Evolutionary conservation across 2,113 vertebrate species (phyloP).

Genomic region (Asarcornis scutulata): DNA sequence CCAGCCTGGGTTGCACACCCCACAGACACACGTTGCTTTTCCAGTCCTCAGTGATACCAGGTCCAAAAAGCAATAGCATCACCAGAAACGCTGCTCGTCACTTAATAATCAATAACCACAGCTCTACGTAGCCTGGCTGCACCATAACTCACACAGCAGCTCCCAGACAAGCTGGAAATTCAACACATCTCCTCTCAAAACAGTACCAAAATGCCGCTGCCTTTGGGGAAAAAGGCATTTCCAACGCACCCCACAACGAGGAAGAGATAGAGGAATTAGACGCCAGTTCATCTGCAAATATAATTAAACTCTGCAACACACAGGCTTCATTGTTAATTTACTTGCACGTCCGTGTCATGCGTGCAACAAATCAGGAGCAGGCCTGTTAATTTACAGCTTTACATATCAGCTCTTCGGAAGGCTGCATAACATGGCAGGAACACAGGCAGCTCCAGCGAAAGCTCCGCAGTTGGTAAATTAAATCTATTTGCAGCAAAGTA

Average conservation of each 20-base stretch:
- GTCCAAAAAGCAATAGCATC: neutral
- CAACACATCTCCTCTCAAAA: neutral
- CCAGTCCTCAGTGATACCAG: neutral
- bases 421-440: slow-evolving; percentile 24
- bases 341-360: slow-evolving; percentile 8
- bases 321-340: slow-evolving; percentile 60
- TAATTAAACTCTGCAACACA: slow-evolving; percentile 55
- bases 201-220: neutral
- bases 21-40: neutral
- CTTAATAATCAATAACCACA: neutral
- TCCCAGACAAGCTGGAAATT: neutral
- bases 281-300: slow-evolving; percentile 63
- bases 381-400: slow-evolving; percentile 51
- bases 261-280: slow-evolving; percentile 11
- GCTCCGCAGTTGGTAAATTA: slow-evolving; percentile 74
- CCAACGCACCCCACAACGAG: neutral
- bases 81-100: neutral
- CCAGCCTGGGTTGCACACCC: neutral
- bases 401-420: neutral
- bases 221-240: neutral
- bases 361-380: slow-evolving; percentile 51
- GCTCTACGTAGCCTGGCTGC: rapidly evolving
- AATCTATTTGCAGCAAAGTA: slow-evolving; percentile 67
- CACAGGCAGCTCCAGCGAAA: slow-evolving; percentile 48
- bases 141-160: neutral